These are phyloP conservation scores for Philhelius pedissequus DNA, from an alignment of 2,888 invertebrate genomes.

Conservation along the genomic window DNA sequence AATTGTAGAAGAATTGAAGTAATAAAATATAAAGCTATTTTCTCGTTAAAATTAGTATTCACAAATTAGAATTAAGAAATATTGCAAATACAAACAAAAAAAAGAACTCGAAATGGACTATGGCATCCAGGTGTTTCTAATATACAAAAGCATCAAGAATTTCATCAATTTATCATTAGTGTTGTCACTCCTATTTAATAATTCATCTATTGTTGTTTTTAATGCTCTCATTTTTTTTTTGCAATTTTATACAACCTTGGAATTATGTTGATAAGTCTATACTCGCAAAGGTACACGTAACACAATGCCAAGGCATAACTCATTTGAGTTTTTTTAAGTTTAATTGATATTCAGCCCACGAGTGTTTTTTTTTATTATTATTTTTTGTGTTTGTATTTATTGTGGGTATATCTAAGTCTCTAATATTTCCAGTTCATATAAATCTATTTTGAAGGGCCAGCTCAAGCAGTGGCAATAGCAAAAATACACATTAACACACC, in stretches of 20 bases:
- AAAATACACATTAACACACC: constrained; percentile 39
- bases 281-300: background rate
- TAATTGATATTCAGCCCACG: constrained; percentile 19
- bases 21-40: too few relatives aligned
- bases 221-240: background rate
- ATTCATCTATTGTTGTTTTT: background rate
- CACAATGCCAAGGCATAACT: background rate
- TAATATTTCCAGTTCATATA: constrained; percentile 16
- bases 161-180: background rate
- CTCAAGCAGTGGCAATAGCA: background rate
- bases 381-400: background rate
- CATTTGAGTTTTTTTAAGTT: background rate
- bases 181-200: constrained; percentile 7
- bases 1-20: too few relatives aligned
- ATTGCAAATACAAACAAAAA: too few relatives aligned
- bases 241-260: background rate
- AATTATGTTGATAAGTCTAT: constrained; percentile 2
- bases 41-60: too few relatives aligned
- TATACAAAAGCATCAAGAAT: background rate
- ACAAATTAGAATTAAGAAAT: too few relatives aligned
- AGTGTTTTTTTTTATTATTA: background rate
- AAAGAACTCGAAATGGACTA: background rate
- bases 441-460: constrained; percentile 2
- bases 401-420: background rate
- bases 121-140: background rate